Conservation (phyloP, 2,113 vertebrate species). For the Orientallactaga bullata region DNA sequence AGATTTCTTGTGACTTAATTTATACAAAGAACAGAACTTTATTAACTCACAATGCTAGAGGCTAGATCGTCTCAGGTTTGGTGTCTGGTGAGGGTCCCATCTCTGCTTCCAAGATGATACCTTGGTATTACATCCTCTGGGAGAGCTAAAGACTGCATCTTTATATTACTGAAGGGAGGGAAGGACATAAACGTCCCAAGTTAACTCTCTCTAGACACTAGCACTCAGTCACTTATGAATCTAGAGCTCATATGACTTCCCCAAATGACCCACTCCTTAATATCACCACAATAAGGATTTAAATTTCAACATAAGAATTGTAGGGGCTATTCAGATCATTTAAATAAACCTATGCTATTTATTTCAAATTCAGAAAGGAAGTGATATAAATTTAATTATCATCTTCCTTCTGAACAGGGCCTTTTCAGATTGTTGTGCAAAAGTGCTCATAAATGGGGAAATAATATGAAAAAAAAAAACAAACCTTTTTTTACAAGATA, state of each 20-base stretch:
- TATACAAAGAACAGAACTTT: not conserved
- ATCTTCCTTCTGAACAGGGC: not conserved
- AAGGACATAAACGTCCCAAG: too few relatives aligned
- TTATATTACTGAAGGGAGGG: not conserved
- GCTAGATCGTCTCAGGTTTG: not conserved
- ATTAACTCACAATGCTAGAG: not conserved
- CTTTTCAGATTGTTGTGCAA: slow-evolving; percentile 17
- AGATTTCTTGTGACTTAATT: not conserved
- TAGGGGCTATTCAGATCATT: not conserved
- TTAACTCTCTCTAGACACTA: not conserved
- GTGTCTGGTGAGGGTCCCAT: not conserved
- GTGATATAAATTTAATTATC: not conserved
- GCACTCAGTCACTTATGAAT: not conserved
- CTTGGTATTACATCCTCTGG: not conserved
- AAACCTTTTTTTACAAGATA: not conserved
- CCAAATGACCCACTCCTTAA: not conserved
- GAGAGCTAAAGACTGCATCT: not conserved
- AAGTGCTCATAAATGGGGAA: not conserved
- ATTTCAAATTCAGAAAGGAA: slow-evolving; percentile 18
- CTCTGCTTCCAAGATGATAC: not conserved
- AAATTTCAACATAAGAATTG: not conserved
- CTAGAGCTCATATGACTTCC: not conserved
- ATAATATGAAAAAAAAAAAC: slow-evolving; percentile 24
- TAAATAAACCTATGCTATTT: not conserved
- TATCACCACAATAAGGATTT: not conserved